Evolutionary conservation across 2,888 invertebrate genomes (phyloP), one percentile per base, ranked within the genome.

Genomic region (Nymphalis urticae): DNA sequence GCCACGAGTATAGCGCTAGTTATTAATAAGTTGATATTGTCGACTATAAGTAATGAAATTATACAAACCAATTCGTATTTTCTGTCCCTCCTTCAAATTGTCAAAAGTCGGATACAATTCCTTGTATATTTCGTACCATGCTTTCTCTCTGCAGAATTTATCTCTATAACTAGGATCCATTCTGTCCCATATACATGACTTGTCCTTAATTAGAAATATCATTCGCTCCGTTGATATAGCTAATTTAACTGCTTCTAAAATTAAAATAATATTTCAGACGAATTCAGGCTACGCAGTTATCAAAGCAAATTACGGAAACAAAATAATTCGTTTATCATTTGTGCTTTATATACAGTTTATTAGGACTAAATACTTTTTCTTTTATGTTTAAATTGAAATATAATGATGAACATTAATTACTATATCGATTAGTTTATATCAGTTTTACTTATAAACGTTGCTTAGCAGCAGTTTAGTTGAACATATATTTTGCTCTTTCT

Each of bases 81-180:
- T 66, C 66, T 64, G 61, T 0, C 59, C 61, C 13, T 75, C 74
- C 16, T 75, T 75, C 7, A 77, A 72, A 0, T 69, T 66, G 3
- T 82, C 81, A 61, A 75, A 85, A 4, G 73, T 71, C 0, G 85
- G 82, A 27, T 80, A 81, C 2, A 84, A 64, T 9, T 79, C 74
- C 10, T 68, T 73, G 64, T 81, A 85, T 6, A 83, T 72, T 32
- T 79, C 77, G 0, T 36, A 56, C 83, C 83, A 83, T 16, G 79
- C 78, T 21, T 61, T 58, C 21, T 80, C 77, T 56, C 78, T 77
- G 47, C 67, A 66, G 47, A 21, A 19, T 32, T 77, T 78, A 66
- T 76, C 73, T 51, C 75, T 75, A 74, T 83, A 82, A 10, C 69
- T 62, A 3, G 70, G 21, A 50, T 72, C 62, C 1, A 48, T 50